A percentile compares a stretch with the other conserved stretches of the same genome.
These are phyloP conservation scores for Ciona savignyi DNA, from an alignment of 23 tunicate species.

Conservation along the genomic window DNA sequence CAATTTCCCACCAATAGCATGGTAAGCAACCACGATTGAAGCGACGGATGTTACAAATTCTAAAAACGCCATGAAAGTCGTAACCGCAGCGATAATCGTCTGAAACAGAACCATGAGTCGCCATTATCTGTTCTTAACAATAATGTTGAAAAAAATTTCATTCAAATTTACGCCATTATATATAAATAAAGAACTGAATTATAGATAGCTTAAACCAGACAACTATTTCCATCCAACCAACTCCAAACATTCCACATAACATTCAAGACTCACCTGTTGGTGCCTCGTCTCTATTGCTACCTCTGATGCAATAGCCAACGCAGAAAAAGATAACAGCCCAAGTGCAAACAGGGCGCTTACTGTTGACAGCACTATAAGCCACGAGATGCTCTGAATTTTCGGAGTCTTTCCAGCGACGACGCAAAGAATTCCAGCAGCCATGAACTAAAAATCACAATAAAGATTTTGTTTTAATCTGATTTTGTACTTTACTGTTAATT, in stretches of 20 bases:
- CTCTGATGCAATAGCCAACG: background rate
- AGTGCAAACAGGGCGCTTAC: background rate
- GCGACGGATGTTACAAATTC: constrained; percentile 22
- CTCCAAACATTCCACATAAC: no score
- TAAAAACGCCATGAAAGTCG: constrained; percentile 14
- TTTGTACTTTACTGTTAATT: no score
- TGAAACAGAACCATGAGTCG: no score
- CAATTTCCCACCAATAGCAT: constrained; percentile 11
- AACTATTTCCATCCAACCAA: no score
- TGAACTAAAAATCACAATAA: constrained; percentile 20
- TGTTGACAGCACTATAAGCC: background rate
- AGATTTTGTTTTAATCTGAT: no score
- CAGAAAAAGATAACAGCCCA: background rate
- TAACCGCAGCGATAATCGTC: constrained; percentile 35
- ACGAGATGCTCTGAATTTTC: background rate
- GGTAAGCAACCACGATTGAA: constrained; percentile 16
- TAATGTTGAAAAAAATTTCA: no score
- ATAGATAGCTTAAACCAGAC: no score
- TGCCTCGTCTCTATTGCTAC: background rate
- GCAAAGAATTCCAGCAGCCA: constrained; percentile 13
- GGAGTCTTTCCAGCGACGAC: constrained; percentile 4
- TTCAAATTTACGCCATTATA: no score
- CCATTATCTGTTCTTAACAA: no score
- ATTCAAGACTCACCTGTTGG: background rate
- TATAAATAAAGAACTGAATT: no score